Percentiles rank a stretch among this genome's conserved stretches.
phyloP scores from a whole-genome alignment of 2,113 vertebrate genomes.

The Struthidea cinerea region DNA sequence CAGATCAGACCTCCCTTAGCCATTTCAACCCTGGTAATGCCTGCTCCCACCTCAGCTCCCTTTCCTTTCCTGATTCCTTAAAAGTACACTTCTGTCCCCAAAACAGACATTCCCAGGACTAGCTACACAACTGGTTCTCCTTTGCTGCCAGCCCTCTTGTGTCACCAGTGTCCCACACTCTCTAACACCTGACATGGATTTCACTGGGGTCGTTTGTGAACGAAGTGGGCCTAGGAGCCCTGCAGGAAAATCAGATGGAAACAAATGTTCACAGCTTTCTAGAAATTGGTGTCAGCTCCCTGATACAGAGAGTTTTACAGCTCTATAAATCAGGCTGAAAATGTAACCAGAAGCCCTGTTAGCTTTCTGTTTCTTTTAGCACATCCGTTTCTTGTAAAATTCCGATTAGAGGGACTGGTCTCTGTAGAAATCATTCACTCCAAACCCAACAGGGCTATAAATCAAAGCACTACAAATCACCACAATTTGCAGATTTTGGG shows the following conservation, averaged over 20 bases:
- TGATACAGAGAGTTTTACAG: conserved; percentile 66
- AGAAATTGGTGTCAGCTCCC: conserved; percentile 60
- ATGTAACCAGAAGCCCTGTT: conserved; percentile 66
- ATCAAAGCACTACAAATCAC: conserved; percentile 60
- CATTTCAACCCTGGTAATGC: not conserved
- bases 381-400: conserved; percentile 73
- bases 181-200: not conserved
- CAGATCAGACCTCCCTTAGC: not conserved
- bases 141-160: not conserved
- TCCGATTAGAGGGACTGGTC: conserved; percentile 62
- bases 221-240: not conserved
- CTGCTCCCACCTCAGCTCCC: not conserved
- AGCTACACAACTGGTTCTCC: not conserved
- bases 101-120: not conserved
- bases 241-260: conserved; percentile 43
- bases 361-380: conserved; percentile 68
- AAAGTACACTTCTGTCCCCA: not conserved
- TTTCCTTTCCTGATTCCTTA: not conserved
- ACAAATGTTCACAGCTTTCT: conserved; percentile 64
- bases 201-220: not conserved
- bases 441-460: conserved; percentile 55
- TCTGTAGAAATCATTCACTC: conserved; percentile 61
- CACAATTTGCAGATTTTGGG: conserved; percentile 23
- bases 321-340: conserved; percentile 69
- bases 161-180: not conserved